phyloP scores from a whole-genome alignment of 2,113 vertebrate genomes.

The Dipodomys merriami region DNA sequence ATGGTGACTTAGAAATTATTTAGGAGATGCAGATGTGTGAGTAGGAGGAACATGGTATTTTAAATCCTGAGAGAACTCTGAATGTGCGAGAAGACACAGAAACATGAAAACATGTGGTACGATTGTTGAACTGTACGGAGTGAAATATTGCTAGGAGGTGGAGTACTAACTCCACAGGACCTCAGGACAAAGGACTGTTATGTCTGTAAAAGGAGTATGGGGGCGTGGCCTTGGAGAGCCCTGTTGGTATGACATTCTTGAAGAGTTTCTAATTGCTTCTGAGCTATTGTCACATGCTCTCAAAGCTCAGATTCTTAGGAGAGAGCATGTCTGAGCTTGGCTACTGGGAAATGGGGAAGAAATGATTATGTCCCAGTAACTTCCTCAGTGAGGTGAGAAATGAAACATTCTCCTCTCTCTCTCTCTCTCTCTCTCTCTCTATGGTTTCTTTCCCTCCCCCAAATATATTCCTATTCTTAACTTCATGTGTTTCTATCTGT shows the following conservation, averaged over 20 bases:
- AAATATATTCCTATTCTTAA: not conserved
- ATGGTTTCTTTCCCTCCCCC: not conserved
- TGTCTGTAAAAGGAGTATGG: not conserved
- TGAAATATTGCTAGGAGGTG: not conserved
- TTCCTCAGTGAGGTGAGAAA: not conserved
- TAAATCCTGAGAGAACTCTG: not conserved
- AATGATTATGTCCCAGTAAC: not conserved
- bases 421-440: not conserved
- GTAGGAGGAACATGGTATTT: not conserved
- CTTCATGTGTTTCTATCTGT: not conserved
- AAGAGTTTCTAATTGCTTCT: not conserved
- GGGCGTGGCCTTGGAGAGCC: not conserved
- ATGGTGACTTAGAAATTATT: conserved; percentile 35
- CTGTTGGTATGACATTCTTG: not conserved
- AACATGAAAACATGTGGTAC: not conserved
- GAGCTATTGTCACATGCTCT: not conserved
- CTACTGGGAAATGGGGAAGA: not conserved
- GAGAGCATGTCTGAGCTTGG: not conserved
- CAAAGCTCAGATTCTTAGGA: not conserved
- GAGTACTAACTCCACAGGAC: not conserved
- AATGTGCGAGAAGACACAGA: not conserved
- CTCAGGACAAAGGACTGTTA: not conserved
- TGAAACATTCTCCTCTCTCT: not conserved
- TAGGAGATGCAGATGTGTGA: not conserved
- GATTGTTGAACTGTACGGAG: not conserved